A percentile compares a stretch with the other conserved stretches of the same genome.
Conservation (phyloP, 2,113 vertebrate genomes). For the Lontra canadensis region DNA sequence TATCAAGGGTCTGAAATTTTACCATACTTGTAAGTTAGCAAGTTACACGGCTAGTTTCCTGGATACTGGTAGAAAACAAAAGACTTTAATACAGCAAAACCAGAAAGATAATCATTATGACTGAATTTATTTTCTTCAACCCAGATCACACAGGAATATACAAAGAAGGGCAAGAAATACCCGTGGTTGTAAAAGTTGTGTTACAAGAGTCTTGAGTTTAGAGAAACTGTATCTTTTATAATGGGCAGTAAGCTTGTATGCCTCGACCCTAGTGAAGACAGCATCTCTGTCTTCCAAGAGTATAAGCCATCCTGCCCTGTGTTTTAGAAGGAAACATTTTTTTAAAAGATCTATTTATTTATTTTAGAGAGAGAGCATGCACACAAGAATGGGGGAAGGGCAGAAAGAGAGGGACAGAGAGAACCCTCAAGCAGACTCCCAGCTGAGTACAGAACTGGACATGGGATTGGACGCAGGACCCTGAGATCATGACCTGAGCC, state of each 20-base stretch:
- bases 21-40: background rate
- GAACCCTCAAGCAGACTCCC: too few relatives aligned
- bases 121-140: background rate
- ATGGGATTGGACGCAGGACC: background rate
- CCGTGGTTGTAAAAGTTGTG: background rate
- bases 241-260: background rate
- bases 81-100: background rate
- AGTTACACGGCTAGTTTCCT: background rate
- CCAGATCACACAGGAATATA: background rate
- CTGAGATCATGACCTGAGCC: background rate
- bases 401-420: too few relatives aligned
- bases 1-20: background rate
- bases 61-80: background rate
- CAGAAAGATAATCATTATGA: background rate
- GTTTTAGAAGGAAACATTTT: background rate
- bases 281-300: background rate
- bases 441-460: background rate
- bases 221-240: background rate
- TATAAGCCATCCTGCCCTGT: background rate
- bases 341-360: too few relatives aligned
- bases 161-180: background rate
- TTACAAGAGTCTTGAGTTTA: background rate
- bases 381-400: too few relatives aligned
- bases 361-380: too few relatives aligned
- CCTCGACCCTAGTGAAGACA: background rate